Evolutionary conservation across 2,113 vertebrate genomes (phyloP).

Genomic region (Cyanistes caeruleus): DNA sequence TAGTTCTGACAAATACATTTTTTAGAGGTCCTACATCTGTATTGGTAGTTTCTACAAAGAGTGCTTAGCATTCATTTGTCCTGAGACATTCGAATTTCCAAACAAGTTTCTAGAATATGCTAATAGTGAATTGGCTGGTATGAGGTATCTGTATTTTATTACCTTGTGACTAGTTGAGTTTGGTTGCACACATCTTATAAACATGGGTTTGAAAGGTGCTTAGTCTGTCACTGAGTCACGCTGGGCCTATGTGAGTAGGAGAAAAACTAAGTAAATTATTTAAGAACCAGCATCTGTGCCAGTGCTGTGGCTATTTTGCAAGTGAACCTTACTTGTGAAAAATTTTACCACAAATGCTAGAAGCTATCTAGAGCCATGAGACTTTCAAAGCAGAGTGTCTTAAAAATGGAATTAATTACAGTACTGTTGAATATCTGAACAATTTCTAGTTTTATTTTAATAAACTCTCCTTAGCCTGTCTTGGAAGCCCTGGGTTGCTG

Average conservation of each 20-base stretch:
- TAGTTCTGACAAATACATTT: not conserved
- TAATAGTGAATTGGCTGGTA: not conserved
- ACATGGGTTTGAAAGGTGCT: not conserved
- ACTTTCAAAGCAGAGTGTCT: not conserved
- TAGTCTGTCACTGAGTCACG: not conserved
- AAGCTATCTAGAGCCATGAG: not conserved
- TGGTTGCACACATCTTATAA: not conserved
- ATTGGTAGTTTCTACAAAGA: not conserved
- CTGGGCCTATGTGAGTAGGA: not conserved
- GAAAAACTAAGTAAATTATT: not conserved
- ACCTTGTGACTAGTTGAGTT: not conserved
- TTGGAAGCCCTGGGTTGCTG: not conserved
- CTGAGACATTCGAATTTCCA: not conserved
- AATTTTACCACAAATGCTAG: not conserved
- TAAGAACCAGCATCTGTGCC: not conserved
- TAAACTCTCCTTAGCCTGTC: not conserved
- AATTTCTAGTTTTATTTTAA: not conserved
- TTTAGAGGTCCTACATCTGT: not conserved
- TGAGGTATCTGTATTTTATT: not conserved
- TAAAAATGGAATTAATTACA: not conserved
- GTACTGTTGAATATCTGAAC: not conserved
- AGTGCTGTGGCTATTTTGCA: not conserved
- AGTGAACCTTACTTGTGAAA: not conserved
- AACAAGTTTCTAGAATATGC: not conserved
- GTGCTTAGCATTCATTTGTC: not conserved